Evolutionary conservation across 2,888 invertebrate genomes (phyloP).

Genomic region (Prosopocoilus inquinatus): DNA sequence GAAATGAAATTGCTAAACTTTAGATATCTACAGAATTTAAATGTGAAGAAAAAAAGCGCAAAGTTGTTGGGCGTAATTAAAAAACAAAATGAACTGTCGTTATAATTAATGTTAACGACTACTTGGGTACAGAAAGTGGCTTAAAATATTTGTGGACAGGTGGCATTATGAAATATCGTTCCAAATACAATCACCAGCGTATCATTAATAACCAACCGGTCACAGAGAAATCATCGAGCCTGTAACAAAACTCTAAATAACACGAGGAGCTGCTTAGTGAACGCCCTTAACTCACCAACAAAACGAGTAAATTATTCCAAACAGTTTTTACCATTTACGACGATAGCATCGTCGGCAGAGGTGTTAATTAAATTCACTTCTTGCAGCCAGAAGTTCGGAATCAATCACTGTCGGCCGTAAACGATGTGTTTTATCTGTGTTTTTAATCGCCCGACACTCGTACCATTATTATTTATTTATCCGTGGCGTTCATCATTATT

Average conservation of each 20-base stretch:
- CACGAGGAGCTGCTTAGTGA: background rate
- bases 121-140: too few relatives aligned
- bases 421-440: conserved; percentile 41
- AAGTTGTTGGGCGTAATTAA: too few relatives aligned
- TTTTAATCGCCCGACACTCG: conserved; percentile 37
- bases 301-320: conserved; percentile 5
- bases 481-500: conserved; percentile 34
- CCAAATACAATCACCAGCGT: too few relatives aligned
- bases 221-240: too few relatives aligned
- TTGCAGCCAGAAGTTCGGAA: conserved; percentile 35
- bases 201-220: too few relatives aligned
- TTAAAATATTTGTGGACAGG: too few relatives aligned
- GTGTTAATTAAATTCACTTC: conserved; percentile 43
- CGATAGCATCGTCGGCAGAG: conserved; percentile 34
- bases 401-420: conserved; percentile 42
- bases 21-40: too few relatives aligned
- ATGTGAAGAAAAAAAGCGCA: too few relatives aligned
- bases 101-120: too few relatives aligned
- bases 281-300: background rate
- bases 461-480: conserved; percentile 40
- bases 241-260: background rate
- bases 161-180: too few relatives aligned
- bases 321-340: conserved; percentile 18
- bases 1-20: too few relatives aligned
- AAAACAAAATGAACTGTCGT: too few relatives aligned